Conservation (phyloP, 2,888 invertebrate genomes). For the Sarcophaga variegata region DNA sequence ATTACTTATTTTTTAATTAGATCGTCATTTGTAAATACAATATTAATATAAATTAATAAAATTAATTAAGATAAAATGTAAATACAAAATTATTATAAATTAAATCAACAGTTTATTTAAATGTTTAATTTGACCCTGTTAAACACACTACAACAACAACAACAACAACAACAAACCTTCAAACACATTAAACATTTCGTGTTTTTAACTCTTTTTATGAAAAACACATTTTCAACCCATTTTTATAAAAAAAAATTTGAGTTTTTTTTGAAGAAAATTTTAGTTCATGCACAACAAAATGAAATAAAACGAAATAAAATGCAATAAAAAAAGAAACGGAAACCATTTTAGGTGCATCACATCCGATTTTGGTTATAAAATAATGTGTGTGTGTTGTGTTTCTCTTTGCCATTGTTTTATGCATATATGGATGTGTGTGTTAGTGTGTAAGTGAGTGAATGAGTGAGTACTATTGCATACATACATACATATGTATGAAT, state of each 20-base stretch:
- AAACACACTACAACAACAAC: neutral
- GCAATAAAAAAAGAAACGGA: constrained; percentile 2
- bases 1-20: constrained; percentile 44
- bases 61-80: constrained; percentile 53
- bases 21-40: constrained; percentile 5
- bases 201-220: neutral
- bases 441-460: neutral
- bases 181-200: neutral
- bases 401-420: neutral
- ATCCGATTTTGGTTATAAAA: constrained; percentile 48
- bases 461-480: neutral
- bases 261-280: constrained; percentile 2
- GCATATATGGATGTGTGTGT: neutral
- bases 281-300: constrained; percentile 13
- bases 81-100: constrained; percentile 44
- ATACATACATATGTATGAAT: neutral
- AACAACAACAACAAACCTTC: neutral
- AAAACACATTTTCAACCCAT: neutral
- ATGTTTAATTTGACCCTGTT: constrained; percentile 18
- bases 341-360: constrained; percentile 8
- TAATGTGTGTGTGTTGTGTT: neutral
- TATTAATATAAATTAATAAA: neutral
- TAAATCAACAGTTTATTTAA: constrained; percentile 52
- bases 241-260: neutral
- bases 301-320: neutral